phyloP scores from a whole-genome alignment of 2,888 invertebrate species.

The Tortricodes alternella region DNA sequence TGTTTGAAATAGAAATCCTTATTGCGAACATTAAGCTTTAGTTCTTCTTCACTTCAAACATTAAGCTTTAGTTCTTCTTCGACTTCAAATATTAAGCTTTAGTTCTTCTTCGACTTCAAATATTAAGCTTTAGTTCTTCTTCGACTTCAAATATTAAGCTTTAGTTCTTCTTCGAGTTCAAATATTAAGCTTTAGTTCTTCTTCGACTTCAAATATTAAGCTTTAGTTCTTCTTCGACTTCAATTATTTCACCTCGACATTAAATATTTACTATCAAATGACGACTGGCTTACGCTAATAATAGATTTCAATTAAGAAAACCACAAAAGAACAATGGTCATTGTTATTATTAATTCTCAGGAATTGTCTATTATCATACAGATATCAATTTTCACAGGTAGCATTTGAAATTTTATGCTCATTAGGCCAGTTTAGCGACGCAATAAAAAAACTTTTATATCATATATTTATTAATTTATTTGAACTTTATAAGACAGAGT shows the following conservation, averaged over 20 bases:
- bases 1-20: no score
- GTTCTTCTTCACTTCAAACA: no score
- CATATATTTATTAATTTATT: no score
- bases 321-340: neutral
- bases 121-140: no score
- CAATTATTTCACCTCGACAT: neutral
- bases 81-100: no score
- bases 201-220: neutral
- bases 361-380: neutral
- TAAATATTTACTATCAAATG: neutral
- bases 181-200: neutral
- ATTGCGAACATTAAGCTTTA: no score
- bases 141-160: no score
- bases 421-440: neutral
- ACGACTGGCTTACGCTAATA: neutral
- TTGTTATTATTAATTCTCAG: neutral
- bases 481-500: no score
- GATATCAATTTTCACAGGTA: neutral
- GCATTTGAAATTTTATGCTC: neutral
- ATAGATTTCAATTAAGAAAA: neutral
- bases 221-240: neutral
- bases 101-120: no score
- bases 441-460: no score
- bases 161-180: neutral
- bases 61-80: no score